Evolutionary conservation across 1,140 invertebrate genomes (phyloP).

Genomic region (Rhyacophila brunnea): DNA sequence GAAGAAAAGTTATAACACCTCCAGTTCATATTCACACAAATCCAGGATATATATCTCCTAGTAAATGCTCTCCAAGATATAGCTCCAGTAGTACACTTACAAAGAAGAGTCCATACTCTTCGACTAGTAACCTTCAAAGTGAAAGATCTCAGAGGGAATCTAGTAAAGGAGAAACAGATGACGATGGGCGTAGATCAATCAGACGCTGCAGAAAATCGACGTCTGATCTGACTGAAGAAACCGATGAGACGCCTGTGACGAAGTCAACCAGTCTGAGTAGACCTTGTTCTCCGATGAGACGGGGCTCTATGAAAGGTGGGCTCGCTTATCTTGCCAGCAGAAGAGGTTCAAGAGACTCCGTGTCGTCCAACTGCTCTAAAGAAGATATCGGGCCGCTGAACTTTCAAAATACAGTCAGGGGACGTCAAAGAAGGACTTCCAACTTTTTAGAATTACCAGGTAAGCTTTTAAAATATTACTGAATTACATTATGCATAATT

Average conservation of each 20-base stretch:
- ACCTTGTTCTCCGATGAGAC: slow-evolving; percentile 57
- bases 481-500: too few species aligned
- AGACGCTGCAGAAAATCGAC: slow-evolving; percentile 65
- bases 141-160: slow-evolving; percentile 40
- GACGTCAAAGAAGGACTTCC: slow-evolving; percentile 73
- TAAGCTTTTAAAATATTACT: slow-evolving; percentile 43
- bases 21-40: slow-evolving; percentile 54
- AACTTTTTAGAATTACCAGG: slow-evolving; percentile 86
- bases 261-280: slow-evolving; percentile 61
- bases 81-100: slow-evolving; percentile 49
- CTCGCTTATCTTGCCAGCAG: slow-evolving; percentile 73
- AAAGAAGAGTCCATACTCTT: slow-evolving; percentile 51
- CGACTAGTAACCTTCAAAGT: slow-evolving; percentile 46
- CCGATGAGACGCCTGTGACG: slow-evolving; percentile 59
- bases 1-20: slow-evolving; percentile 41
- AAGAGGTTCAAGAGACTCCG: slow-evolving; percentile 66
- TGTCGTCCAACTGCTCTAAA: slow-evolving; percentile 61
- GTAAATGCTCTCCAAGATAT: slow-evolving; percentile 46
- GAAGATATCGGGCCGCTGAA: slow-evolving; percentile 77
- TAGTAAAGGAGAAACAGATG: slow-evolving; percentile 46
- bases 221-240: slow-evolving; percentile 69
- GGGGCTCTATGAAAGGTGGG: slow-evolving; percentile 65
- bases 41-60: slow-evolving; percentile 53
- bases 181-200: slow-evolving; percentile 44
- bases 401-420: slow-evolving; percentile 71